A percentile compares a stretch with the other conserved stretches of the same genome.
phyloP scores from a whole-genome alignment of 2,797 vertebrate genomes.

The Alfaro cultratus region DNA sequence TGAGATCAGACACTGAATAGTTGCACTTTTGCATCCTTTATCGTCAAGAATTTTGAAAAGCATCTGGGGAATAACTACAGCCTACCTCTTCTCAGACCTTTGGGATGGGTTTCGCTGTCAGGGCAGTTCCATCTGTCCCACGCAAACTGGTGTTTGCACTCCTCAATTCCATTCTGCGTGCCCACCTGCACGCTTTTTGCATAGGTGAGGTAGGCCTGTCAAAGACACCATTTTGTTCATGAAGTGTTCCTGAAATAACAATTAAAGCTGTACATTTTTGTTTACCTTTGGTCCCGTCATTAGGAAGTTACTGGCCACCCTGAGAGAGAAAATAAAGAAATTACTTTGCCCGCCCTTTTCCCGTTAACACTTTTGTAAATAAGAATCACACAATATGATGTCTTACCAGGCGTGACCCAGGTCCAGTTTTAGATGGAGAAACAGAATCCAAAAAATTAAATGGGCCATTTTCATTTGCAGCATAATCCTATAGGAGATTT shows the following conservation, averaged over 20 bases:
- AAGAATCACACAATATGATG: background rate
- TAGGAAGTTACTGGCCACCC: constrained; percentile 94
- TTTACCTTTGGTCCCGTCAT: constrained; percentile 96
- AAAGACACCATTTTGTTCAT: background rate
- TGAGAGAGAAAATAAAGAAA: constrained; percentile 61
- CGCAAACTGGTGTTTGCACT: constrained; percentile 93
- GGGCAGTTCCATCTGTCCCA: constrained; percentile 97
- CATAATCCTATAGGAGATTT: constrained; percentile 22
- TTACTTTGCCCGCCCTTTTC: background rate
- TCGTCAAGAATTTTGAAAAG: background rate
- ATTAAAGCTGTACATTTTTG: background rate
- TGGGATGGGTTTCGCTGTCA: constrained; percentile 89
- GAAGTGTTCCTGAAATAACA: background rate
- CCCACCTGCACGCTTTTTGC: constrained; percentile 89
- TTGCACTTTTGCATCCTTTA: background rate
- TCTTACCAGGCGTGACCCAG: constrained; percentile 80
- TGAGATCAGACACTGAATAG: background rate
- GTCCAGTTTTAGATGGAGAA: constrained; percentile 51
- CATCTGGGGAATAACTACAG: background rate
- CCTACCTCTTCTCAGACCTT: constrained; percentile 88
- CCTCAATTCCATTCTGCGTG: constrained; percentile 88
- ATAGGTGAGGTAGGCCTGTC: constrained; percentile 89
- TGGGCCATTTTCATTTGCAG: constrained; percentile 53
- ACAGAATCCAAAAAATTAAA: constrained; percentile 56
- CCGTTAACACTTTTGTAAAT: background rate